phyloP scores from a whole-genome alignment of 1,140 invertebrate genomes.

The Asbolus verrucosus region DNA sequence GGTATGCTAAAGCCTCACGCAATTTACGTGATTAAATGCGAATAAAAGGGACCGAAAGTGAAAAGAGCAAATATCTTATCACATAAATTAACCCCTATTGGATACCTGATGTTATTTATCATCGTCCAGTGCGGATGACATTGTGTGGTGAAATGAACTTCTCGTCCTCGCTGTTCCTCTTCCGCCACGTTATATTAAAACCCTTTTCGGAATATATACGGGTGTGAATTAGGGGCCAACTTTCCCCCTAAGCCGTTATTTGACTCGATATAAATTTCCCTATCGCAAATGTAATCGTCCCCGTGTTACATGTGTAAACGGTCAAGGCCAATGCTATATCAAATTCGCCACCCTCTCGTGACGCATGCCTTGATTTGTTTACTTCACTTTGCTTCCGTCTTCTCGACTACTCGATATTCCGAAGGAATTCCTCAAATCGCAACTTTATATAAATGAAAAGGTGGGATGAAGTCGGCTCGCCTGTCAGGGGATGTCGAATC shows the following conservation, averaged over 20 bases:
- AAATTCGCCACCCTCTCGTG: constrained; percentile 30
- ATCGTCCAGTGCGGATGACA: constrained; percentile 28
- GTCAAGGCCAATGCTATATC: constrained; percentile 29
- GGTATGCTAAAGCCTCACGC: constrained; percentile 10
- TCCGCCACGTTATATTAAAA: background rate
- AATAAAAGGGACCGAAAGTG: background rate
- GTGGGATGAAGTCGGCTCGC: constrained; percentile 19
- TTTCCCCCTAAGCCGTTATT: background rate
- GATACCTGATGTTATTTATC: constrained; percentile 16
- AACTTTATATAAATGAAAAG: constrained; percentile 35
- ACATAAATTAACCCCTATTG: constrained; percentile 19
- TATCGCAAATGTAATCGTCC: constrained; percentile 24
- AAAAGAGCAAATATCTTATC: constrained; percentile 25
- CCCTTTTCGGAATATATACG: background rate
- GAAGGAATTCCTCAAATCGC: constrained; percentile 29
- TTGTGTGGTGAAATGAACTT: constrained; percentile 10
- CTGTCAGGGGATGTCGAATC: constrained; percentile 15
- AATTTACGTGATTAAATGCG: constrained; percentile 5
- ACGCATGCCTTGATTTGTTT: constrained; percentile 29
- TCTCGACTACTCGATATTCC: constrained; percentile 17
- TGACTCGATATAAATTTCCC: constrained; percentile 14
- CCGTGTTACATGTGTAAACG: constrained; percentile 24
- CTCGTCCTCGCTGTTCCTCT: background rate
- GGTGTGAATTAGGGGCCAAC: constrained; percentile 18
- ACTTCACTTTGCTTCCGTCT: constrained; percentile 26